Conservation (phyloP, 2,113 vertebrate genomes). For the Nestor notabilis region DNA sequence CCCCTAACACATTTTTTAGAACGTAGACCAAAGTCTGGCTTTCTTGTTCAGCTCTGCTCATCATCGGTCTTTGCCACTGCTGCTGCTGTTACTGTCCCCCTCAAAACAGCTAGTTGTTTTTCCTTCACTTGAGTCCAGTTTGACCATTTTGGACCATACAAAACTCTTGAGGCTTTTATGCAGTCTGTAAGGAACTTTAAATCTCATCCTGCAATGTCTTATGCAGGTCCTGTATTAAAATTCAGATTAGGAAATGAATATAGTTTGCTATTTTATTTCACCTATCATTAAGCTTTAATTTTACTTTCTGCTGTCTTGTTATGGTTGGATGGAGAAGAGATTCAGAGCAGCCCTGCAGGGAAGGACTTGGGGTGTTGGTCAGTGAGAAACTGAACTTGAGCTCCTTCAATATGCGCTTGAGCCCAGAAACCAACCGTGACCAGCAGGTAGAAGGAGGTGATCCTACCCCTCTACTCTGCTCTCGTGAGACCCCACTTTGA, state of each 20-base stretch:
- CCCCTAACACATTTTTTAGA: not conserved
- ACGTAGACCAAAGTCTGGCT: not conserved
- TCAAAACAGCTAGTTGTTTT: not conserved
- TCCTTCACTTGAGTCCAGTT: not conserved
- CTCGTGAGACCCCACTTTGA: not conserved
- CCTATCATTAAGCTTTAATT: not conserved
- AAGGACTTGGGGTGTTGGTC: not conserved
- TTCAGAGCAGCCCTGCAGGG: not conserved
- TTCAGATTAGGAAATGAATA: not conserved
- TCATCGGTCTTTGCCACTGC: not conserved
- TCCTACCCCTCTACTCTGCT: not conserved
- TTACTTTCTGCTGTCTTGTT: not conserved
- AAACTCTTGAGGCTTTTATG: not conserved
- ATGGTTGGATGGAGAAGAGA: not conserved
- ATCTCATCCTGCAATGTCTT: not conserved
- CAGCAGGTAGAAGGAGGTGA: not conserved
- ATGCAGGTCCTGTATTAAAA: not conserved
- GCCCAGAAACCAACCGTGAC: not conserved
- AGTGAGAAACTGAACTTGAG: not conserved
- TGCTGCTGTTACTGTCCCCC: not conserved
- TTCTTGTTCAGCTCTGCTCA: not conserved
- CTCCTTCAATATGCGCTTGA: not conserved
- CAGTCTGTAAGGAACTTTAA: not conserved
- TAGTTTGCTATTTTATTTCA: not conserved
- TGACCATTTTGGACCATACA: not conserved